Percentiles rank a stretch among this genome's conserved stretches.
Conservation (phyloP, 2,113 vertebrate genomes). For the Leucoraja erinaceus region DNA sequence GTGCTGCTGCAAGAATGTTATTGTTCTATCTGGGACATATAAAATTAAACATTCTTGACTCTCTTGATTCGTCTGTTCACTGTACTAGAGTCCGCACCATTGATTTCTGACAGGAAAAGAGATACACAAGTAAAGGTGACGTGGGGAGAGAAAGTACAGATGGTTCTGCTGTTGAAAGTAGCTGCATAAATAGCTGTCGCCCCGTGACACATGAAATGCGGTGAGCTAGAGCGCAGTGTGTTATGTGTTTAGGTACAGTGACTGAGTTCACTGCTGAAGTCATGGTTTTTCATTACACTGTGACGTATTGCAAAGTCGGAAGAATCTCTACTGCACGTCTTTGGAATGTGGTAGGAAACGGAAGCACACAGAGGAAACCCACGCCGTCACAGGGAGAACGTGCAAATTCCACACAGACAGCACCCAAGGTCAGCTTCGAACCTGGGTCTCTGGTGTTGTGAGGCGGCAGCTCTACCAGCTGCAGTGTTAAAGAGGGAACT, state of each 20-base stretch:
- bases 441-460: too few species aligned
- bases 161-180: neutral
- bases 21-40: too few species aligned
- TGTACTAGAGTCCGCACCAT: neutral
- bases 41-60: too few species aligned
- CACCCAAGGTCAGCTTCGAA: too few species aligned
- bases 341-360: too few species aligned
- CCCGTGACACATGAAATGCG: neutral
- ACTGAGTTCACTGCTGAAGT: neutral
- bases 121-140: neutral
- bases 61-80: neutral
- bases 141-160: neutral
- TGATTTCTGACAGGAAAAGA: neutral
- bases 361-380: too few species aligned
- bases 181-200: neutral
- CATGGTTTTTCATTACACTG: neutral
- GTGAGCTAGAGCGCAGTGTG: neutral
- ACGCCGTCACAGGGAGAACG: too few species aligned
- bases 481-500: too few species aligned
- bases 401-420: too few species aligned
- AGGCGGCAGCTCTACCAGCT: too few species aligned
- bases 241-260: neutral
- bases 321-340: too few species aligned
- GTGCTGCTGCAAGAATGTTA: too few species aligned
- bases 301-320: neutral